phyloP scores from a whole-genome alignment of 1,140 invertebrate genomes.

The Drosophila ficusphila region DNA sequence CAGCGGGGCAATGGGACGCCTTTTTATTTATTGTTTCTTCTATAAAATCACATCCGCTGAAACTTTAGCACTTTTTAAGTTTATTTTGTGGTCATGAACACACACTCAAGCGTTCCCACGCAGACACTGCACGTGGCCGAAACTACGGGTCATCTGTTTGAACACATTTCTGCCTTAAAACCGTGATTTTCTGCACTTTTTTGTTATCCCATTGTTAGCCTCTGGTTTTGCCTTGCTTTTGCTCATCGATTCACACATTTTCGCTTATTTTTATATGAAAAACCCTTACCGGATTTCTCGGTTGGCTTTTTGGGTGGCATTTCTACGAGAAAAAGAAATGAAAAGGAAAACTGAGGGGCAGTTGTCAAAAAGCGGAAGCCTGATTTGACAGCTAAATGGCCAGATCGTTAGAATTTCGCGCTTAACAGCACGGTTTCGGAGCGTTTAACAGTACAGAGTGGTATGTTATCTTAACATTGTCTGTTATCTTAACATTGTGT shows the following conservation, averaged over 20 bases:
- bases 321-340: slow-evolving; percentile 85
- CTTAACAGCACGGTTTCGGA: slow-evolving; percentile 3
- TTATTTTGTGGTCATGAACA: neutral
- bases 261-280: slow-evolving; percentile 65
- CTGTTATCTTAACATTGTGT: slow-evolving; percentile 1
- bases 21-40: neutral
- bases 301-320: slow-evolving; percentile 88
- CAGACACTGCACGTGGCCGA: slow-evolving; percentile 69
- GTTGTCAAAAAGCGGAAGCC: slow-evolving; percentile 80
- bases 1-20: slow-evolving; percentile 30
- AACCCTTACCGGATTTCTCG: slow-evolving; percentile 87
- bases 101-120: neutral
- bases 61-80: neutral
- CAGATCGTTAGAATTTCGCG: slow-evolving; percentile 27
- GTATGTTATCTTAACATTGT: too few species aligned
- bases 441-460: slow-evolving; percentile 7
- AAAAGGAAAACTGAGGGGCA: slow-evolving; percentile 78
- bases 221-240: slow-evolving; percentile 38
- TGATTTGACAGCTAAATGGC: slow-evolving; percentile 55
- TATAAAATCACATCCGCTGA: neutral
- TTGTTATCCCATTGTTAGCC: slow-evolving; percentile 2
- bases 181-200: slow-evolving; percentile 13
- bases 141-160: slow-evolving; percentile 19
- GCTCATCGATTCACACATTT: slow-evolving; percentile 41
- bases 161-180: slow-evolving; percentile 42